Evolutionary conservation across 2,113 vertebrate species (phyloP), one percentile per base, ranked within the genome.

Genomic region (Delphinapterus leucas): DNA sequence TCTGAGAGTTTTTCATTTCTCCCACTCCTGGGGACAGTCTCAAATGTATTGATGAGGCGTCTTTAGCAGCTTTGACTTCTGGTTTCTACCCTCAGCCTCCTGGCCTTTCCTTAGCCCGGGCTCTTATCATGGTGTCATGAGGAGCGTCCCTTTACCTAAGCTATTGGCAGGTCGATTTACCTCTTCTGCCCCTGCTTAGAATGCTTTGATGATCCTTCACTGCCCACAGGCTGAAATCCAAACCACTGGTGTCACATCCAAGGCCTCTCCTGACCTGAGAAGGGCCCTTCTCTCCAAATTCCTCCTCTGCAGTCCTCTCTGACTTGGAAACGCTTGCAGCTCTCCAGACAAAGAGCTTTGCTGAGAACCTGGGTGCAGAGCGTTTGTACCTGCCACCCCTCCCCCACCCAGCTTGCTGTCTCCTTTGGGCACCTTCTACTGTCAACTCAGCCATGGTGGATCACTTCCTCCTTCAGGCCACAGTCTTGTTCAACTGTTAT

Each of bases 381-480:
- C 26, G 8, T 10, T 7, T 28, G 33, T n/a, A 14, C 33, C 28
- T 63, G 18, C 23, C 33, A 0, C 38, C 17, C 12, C n/a, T 38
- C 26, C 18, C 8, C 31, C 8, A 0, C 58, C 12, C 80, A 61
- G 58, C 80, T 20, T 23, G 23, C 58, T 8, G 1, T 61, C 58
- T 41, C 11, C 41, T 47, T 60, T 31, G 10, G 4, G 36, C 9
- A 90, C 70, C 71, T 82, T 80, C 77, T 23, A 1, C 26, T 11
- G 8, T 18, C 71, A 49, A 6, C 67, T 91, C 85, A 88, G 61
- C 91, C 93, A 60, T 31, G 31, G 47, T 2, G 41, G 73, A 93
- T 88, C 85, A 70, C 95, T 97, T 98, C 96, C 93, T 90, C 61
- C 95, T 93, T 81, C 11, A 26, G 38, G 77, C 95, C 41, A 23